Evolutionary conservation across 2,888 invertebrate species (phyloP).

Genomic region (Tillus elongatus): DNA sequence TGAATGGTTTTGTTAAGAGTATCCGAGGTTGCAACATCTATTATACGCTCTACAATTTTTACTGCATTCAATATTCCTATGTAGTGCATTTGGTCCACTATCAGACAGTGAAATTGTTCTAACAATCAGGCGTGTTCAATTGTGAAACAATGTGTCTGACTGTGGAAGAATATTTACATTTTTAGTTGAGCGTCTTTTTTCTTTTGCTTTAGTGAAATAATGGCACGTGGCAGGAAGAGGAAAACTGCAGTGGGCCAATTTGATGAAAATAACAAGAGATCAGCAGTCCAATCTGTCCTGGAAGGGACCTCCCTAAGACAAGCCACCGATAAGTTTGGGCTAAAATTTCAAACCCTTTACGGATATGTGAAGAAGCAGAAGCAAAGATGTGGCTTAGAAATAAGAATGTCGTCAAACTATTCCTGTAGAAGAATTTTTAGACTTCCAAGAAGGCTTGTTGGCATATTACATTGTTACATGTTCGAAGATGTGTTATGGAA

Average conservation of each 20-base stretch:
- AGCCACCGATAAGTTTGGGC: neutral
- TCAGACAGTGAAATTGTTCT: too few relatives aligned
- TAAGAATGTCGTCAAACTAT: neutral
- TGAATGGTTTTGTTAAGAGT: too few relatives aligned
- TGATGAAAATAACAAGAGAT: neutral
- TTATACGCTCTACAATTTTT: too few relatives aligned
- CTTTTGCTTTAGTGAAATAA: neutral
- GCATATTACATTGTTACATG: neutral
- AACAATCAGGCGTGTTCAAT: neutral
- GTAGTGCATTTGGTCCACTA: too few relatives aligned
- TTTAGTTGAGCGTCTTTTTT: neutral
- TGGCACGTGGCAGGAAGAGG: neutral
- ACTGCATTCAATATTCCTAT: too few relatives aligned
- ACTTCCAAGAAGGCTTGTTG: neutral
- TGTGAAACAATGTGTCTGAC: neutral
- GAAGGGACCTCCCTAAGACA: neutral
- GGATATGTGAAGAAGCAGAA: constrained; percentile 3
- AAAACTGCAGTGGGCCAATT: neutral
- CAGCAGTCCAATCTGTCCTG: neutral
- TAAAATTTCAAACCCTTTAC: neutral
- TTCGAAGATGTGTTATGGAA: neutral
- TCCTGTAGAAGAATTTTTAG: neutral
- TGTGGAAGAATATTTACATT: neutral
- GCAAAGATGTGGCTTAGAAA: neutral
- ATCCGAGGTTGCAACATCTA: too few relatives aligned